phyloP scores from a whole-genome alignment of 2,113 vertebrate species.

The Aythya baeri region DNA sequence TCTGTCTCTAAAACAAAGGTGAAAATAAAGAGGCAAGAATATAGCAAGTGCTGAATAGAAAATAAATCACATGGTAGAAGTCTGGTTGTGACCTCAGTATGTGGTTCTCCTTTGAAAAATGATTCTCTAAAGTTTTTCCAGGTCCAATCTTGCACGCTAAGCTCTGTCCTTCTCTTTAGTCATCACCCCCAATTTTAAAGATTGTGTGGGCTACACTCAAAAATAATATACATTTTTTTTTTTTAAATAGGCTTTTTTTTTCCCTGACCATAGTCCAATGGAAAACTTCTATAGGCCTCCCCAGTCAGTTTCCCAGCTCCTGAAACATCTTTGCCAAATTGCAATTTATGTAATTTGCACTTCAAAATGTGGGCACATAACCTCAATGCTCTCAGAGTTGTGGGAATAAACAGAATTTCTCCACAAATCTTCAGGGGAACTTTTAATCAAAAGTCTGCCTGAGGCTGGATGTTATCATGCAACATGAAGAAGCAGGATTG shows the following conservation, averaged over 20 bases:
- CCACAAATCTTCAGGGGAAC: conserved; percentile 56
- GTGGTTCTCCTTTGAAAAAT: conserved; percentile 31
- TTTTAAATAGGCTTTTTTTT: neutral
- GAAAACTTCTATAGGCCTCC: conserved; percentile 7
- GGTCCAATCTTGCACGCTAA: neutral
- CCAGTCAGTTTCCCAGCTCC: neutral
- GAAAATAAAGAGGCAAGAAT: neutral
- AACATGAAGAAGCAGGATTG: conserved; percentile 65
- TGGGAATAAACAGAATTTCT: conserved; percentile 71
- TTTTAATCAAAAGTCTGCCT: conserved; percentile 68
- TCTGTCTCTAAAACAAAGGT: neutral
- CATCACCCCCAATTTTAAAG: neutral
- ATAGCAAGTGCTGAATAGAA: neutral
- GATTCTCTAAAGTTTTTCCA: conserved; percentile 25
- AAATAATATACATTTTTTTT: neutral
- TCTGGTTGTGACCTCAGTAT: neutral
- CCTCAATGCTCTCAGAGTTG: conserved; percentile 47
- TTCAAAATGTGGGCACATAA: conserved; percentile 65
- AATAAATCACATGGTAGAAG: neutral
- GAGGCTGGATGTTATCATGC: conserved; percentile 57
- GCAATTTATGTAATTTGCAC: conserved; percentile 67
- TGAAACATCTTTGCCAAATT: conserved; percentile 36
- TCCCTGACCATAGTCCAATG: neutral
- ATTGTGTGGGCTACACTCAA: neutral
- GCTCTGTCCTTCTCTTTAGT: neutral